phyloP scores from a whole-genome alignment of 2,113 vertebrate species.

The Onychostoma macrolepis region DNA sequence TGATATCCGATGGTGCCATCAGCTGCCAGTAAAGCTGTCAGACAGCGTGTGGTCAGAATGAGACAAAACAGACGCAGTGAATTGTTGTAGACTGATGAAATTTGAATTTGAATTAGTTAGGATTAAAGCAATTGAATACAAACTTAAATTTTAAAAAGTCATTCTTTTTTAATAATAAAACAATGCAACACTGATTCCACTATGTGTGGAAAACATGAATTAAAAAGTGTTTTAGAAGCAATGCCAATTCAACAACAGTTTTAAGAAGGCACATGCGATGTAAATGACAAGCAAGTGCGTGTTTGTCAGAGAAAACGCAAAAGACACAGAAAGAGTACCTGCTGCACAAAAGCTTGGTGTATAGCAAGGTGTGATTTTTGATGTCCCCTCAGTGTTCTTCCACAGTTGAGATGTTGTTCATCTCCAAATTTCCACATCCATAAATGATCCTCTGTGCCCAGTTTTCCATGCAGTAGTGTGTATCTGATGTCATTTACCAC shows the following conservation, averaged over 20 bases:
- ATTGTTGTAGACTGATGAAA: background rate
- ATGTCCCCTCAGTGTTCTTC: slow-evolving; percentile 1
- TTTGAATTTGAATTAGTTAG: background rate
- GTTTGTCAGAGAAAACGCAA: slow-evolving; percentile 18
- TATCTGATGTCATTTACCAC: slow-evolving; percentile 8
- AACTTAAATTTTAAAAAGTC: background rate
- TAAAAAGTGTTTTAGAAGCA: slow-evolving; percentile 19
- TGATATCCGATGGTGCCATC: background rate
- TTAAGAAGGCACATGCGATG: background rate
- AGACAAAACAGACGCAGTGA: background rate
- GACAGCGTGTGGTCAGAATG: background rate
- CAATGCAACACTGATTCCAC: background rate
- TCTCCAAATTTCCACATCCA: slow-evolving; percentile 19
- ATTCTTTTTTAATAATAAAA: background rate
- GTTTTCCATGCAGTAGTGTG: background rate
- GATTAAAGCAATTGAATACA: background rate
- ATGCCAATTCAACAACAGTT: background rate
- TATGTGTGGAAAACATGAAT: background rate
- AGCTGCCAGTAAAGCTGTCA: background rate
- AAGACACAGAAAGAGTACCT: slow-evolving; percentile 26
- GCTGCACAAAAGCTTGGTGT: slow-evolving; percentile 6
- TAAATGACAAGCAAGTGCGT: slow-evolving; percentile 3
- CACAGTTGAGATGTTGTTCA: slow-evolving; percentile 20
- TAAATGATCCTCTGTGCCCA: slow-evolving; percentile 13
- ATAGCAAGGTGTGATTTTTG: background rate